Base-by-base conservation (phyloP, 2,113 vertebrate genomes). In the Tachuris rubrigastra region DNA sequence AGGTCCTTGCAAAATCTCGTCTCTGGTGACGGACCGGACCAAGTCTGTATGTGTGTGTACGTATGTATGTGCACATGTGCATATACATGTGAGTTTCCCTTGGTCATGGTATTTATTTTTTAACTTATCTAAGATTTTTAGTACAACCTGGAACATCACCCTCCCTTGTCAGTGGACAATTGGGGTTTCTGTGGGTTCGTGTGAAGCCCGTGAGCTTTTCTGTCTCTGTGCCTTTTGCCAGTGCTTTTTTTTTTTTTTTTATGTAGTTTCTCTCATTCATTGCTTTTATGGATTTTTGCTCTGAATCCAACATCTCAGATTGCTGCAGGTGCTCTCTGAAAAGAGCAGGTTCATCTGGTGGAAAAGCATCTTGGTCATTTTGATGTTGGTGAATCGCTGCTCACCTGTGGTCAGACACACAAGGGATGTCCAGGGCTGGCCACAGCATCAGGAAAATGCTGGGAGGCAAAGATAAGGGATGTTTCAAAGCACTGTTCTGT, bases 201-300 rank as follows among this genome's bases (percentile, higher is more conserved):
- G 11, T 93, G 88, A 88, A 92, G 73, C 68, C 90, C 44, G 0
- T 71, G 65, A 74, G 65, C 67, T 94, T 94, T 96, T 92, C 88
- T 90, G 86, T 93, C 81, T 95, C 86, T 89, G 96, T 96, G 96
- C 96, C 96, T 96, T 96, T 96, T 93, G 78, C 87, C 89, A 90
- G 67, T 10, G 23, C 60, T 86, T 56, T 37, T 46, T 55, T 47
- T n/a, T 30, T n/a, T 50, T 50, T 46, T 80, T 55, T 6, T 25
- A 67, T 7, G 24, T 30, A 35, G 22, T 77, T 86, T 84, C 4
- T 2, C 63, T 68, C 49, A 33, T 59, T 81, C 25, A 6, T 39
- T 14, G 35, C 60, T 96, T 75, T 62, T 52, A 59, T 0, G 8
- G 80, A 53, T 35, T 92, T 89, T 72, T 53, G 44, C 44, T 84